A percentile compares a stretch with the other conserved stretches of the same genome.
These are phyloP conservation scores for Ptilorrhoa leucosticta DNA, from an alignment of 2,113 vertebrate genomes.

Conservation along the genomic window DNA sequence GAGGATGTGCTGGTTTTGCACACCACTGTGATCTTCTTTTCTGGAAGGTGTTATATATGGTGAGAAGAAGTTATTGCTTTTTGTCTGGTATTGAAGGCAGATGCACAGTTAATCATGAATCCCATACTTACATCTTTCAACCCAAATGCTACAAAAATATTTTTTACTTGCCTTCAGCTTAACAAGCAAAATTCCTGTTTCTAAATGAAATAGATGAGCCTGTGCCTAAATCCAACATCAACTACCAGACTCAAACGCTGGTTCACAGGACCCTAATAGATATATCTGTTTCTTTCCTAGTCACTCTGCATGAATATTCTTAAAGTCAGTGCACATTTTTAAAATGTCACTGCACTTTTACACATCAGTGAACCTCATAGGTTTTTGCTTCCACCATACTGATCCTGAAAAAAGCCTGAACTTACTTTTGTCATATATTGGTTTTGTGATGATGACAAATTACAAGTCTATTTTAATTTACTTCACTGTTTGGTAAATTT, in stretches of 20 bases:
- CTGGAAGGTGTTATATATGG: neutral
- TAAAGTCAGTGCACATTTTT: slow-evolving; percentile 33
- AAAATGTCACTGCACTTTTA: slow-evolving; percentile 48
- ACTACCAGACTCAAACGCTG: neutral
- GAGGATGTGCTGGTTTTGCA: neutral
- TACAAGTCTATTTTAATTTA: neutral
- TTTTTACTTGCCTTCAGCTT: slow-evolving; percentile 18
- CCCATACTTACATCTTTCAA: slow-evolving; percentile 1
- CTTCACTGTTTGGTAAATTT: neutral
- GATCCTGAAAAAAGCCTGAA: neutral
- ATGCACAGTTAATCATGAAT: neutral
- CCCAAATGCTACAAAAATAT: neutral
- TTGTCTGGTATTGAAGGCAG: slow-evolving; percentile 37
- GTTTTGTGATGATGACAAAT: neutral
- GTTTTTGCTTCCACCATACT: neutral
- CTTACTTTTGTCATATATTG: neutral
- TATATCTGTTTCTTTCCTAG: neutral
- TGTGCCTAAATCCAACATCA: neutral
- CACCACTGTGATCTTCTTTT: neutral
- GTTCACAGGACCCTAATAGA: neutral
- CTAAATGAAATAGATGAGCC: neutral
- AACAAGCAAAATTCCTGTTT: slow-evolving; percentile 15
- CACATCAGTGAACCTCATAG: neutral
- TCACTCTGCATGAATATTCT: neutral
- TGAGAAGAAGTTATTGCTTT: slow-evolving; percentile 10